Evolutionary conservation across 2,888 invertebrate genomes (phyloP).

Genomic region (Nephrotoma appendiculata): DNA sequence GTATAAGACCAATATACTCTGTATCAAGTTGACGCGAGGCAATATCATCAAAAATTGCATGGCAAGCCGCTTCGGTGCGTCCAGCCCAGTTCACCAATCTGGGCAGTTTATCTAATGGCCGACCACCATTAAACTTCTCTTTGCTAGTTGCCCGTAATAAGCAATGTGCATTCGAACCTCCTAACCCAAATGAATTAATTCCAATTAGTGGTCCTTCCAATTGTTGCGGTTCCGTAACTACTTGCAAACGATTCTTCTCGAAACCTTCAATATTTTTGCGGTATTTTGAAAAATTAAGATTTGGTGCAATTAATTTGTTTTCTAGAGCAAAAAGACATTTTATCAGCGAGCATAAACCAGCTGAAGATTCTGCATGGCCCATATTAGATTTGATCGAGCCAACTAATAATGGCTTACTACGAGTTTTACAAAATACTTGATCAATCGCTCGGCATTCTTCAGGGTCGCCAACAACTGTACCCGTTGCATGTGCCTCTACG

Average conservation of each 20-base stretch:
- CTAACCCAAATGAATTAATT: conserved; percentile 87
- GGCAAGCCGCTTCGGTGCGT: conserved; percentile 62
- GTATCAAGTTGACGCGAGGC: conserved; percentile 44
- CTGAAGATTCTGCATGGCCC: conserved; percentile 82
- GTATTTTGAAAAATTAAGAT: conserved; percentile 59
- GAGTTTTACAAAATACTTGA: conserved; percentile 56
- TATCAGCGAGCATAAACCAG: conserved; percentile 66
- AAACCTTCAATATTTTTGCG: conserved; percentile 46
- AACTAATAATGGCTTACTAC: conserved; percentile 61
- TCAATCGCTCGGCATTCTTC: conserved; percentile 78
- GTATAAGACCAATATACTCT: conserved; percentile 44
- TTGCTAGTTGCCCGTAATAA: conserved; percentile 21
- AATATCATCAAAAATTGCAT: conserved; percentile 46
- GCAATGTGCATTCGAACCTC: conserved; percentile 62
- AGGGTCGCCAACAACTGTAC: conserved; percentile 76
- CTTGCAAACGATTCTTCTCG: conserved; percentile 45
- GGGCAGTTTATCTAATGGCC: conserved; percentile 50
- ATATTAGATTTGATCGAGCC: conserved; percentile 91
- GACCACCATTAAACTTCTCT: conserved; percentile 36
- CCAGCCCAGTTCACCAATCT: conserved; percentile 63
- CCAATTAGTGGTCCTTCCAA: conserved; percentile 65
- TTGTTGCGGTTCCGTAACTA: conserved; percentile 55
- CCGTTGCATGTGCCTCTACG: conserved; percentile 79
- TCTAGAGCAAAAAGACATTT: conserved; percentile 76
- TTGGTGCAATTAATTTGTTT: conserved; percentile 66